Base-by-base conservation (phyloP, 2,113 vertebrate genomes). In the Balaenoptera acutorostrata region DNA sequence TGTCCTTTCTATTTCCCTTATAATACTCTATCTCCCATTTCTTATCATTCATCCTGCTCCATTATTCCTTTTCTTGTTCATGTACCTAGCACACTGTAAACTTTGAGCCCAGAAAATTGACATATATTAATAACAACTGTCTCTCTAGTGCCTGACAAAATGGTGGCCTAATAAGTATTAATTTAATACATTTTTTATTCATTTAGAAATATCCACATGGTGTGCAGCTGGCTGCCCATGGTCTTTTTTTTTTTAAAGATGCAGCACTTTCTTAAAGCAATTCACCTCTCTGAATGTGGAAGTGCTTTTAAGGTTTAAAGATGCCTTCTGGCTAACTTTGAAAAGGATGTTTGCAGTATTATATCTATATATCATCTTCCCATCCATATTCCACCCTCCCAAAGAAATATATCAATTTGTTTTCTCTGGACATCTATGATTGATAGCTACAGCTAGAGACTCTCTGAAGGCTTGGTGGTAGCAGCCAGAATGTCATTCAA, bases 261-360 rank as follows among this genome's bases (percentile, higher is more conserved):
- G 14, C 9, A 68, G 21, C 41, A n/a, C 23, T 89, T 64, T 82
- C 33, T 64, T 27, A 78, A 20, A 94, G 59, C 27, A 72, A 21
- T 82, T 74, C 13, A 74, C 46, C 25, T 63, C 31, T 63, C n/a
- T 90, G 14, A 72, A 83, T 77, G 41, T 74, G 23, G 80, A 84
- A 74, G 49, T 49, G 75, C 41, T 55, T 57, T 8, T 72, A 55
- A 94, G 33, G 66, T 69, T 89, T 75, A 66, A n/a, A 63, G 36
- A 93, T 75, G 29, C 81, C 92, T 94, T 94, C 69, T 78, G 85
- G 31, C n/a, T 88, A 90, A 69, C 36, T 90, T 81, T 57, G 31
- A 63, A 96, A 93, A 96, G 68, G 29, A 69, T 11, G 1, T 69
- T 74, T 95, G 49, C 20, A 77, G 85, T n/a, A 90, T 90, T 63